These are phyloP conservation scores for Yponomeuta malinellus DNA, from an alignment of 2,888 invertebrate genomes.

Conservation along the genomic window DNA sequence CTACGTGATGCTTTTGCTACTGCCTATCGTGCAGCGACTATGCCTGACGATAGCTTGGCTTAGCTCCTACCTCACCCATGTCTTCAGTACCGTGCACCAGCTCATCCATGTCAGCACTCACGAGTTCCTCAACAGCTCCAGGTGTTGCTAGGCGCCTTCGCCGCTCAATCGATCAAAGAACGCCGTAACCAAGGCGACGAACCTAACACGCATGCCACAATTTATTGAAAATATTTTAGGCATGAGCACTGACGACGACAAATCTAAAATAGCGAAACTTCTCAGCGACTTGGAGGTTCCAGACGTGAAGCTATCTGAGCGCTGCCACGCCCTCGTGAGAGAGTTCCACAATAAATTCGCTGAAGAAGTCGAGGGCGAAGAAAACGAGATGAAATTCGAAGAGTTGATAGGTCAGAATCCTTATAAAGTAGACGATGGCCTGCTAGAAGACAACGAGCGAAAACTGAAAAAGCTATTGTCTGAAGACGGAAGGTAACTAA, in stretches of 20 bases:
- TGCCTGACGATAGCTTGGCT: background rate
- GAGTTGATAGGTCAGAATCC: conserved; percentile 43
- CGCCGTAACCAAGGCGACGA: background rate
- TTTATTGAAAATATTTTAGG: conserved; percentile 16
- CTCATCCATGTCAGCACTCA: background rate
- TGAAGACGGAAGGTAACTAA: conserved; percentile 40
- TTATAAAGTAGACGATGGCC: conserved; percentile 41
- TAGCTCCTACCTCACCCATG: background rate
- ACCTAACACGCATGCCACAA: background rate
- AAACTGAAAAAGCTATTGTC: conserved; percentile 43
- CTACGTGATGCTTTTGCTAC: background rate
- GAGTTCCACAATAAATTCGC: conserved; percentile 46
- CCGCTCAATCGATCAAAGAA: background rate
- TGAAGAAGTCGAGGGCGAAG: conserved; percentile 39
- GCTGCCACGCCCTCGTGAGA: conserved; percentile 47
- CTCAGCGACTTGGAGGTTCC: conserved; percentile 53
- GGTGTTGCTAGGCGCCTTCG: background rate
- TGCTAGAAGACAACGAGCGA: conserved; percentile 51
- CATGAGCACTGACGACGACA: conserved; percentile 65
- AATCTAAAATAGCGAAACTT: conserved; percentile 51
- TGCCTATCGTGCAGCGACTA: background rate
- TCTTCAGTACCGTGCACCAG: background rate
- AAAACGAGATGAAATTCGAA: conserved; percentile 20
- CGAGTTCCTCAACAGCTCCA: background rate
- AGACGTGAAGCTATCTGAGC: conserved; percentile 51